These are phyloP conservation scores for Notodonta ziczac DNA, from an alignment of 2,888 invertebrate genomes.

Conservation along the genomic window DNA sequence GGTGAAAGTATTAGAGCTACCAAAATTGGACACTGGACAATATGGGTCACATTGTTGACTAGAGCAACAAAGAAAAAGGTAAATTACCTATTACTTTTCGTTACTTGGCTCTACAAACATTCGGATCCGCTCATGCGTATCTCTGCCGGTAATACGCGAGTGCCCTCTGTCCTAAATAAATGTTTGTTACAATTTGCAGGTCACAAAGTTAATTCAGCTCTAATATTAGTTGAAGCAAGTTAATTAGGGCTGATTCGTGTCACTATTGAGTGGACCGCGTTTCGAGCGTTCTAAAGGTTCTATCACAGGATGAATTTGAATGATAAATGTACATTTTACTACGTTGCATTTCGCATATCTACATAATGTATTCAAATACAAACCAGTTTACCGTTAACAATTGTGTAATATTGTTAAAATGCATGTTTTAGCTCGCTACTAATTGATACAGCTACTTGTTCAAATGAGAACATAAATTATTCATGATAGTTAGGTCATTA, in stretches of 20 bases:
- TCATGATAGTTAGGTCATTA: neutral
- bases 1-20: conserved; percentile 3
- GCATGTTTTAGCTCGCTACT: neutral
- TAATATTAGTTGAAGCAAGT: conserved; percentile 9
- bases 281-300: neutral
- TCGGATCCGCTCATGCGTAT: neutral
- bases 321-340: neutral
- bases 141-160: neutral
- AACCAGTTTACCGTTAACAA: neutral
- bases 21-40: conserved; percentile 9
- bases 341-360: neutral
- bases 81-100: neutral
- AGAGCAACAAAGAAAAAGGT: neutral
- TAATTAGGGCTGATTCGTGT: conserved; percentile 7
- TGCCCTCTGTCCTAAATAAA: conserved; percentile 23
- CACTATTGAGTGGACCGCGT: conserved; percentile 1
- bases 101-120: neutral
- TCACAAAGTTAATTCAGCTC: conserved; percentile 15
- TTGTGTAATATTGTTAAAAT: neutral
- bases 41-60: conserved; percentile 3
- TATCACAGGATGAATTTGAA: neutral
- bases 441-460: conserved; percentile 1
- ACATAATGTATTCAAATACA: conserved; percentile 1
- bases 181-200: conserved; percentile 17
- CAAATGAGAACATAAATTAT: neutral